Evolutionary conservation across 2,113 vertebrate species (phyloP), one percentile per base, ranked within the genome.

Genomic region (Chaetops frenatus): DNA sequence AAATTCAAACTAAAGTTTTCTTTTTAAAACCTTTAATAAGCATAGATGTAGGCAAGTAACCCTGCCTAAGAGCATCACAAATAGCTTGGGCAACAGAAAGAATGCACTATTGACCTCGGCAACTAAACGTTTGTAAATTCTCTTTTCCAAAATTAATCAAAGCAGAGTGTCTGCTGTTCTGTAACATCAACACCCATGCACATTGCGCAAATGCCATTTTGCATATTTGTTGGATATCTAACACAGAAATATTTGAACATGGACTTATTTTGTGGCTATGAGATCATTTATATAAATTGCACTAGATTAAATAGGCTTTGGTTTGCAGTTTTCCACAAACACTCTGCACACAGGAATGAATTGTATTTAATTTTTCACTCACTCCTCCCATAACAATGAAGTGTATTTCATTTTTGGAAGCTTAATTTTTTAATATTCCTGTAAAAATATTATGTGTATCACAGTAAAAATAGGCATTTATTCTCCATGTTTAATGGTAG

Each of bases 81-180:
- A 92, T 94, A 95, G 48, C 45, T 96, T 95, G 88, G 71, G 72
- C 71, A 89, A 92, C 48, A 86, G 90, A 94, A 69, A 80, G 58
- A 72, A 85, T 74, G 86, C 53, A 94, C 87, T 96, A 25, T 12
- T 96, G 96, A 97, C 96, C 95, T 86, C 85, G 61, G 89, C 96
- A 97, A 97, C 96, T 96, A 98, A 98, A 97, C 97, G 94, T 98
- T 97, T 98, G 93, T 95, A 95, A 98, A 97, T 95, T 97, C 56
- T 81, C 74, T 93, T 97, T 94, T 96, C 86, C 79, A 92, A 83
- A 97, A 97, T 94, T 76, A 38, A n/a, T 57, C 60, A 64, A 88
- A 94, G 60, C 45, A 33, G 33, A 92, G 31, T 73, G 36, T 91
- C 77, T 96, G 81, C 74, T 18, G 21, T 42, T 92, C 84, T 24